A percentile compares a stretch with the other conserved stretches of the same genome.
Evolutionary conservation across 1,140 invertebrate species (phyloP).

Genomic region (Nephotettix cincticeps): DNA sequence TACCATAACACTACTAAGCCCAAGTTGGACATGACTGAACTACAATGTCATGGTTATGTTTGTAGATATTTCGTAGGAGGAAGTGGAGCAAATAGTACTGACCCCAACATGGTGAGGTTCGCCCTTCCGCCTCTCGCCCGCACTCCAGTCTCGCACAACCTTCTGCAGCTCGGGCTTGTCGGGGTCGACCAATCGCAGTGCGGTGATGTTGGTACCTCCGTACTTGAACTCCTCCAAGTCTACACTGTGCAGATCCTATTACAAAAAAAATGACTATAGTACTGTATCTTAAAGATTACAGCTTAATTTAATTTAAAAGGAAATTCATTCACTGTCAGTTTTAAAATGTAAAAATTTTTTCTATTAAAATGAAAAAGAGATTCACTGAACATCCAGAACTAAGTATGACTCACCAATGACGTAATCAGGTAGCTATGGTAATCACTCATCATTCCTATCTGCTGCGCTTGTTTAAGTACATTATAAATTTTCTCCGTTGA

Average conservation of each 20-base stretch:
- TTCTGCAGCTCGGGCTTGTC: slow-evolving; percentile 66
- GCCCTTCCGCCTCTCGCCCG: slow-evolving; percentile 62
- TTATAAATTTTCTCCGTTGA: slow-evolving; percentile 79
- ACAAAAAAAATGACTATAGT: slow-evolving; percentile 20
- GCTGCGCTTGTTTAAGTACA: slow-evolving; percentile 88
- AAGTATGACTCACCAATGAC: slow-evolving; percentile 74
- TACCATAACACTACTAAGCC: too few species aligned
- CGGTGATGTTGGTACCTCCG: slow-evolving; percentile 90
- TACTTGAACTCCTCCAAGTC: slow-evolving; percentile 93
- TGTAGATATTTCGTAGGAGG: too few species aligned
- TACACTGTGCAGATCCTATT: slow-evolving; percentile 83
- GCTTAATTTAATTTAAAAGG: too few species aligned
- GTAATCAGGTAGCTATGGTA: slow-evolving; percentile 91
- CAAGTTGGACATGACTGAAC: too few species aligned
- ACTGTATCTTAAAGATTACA: too few species aligned
- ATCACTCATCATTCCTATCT: slow-evolving; percentile 94
- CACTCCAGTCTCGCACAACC: slow-evolving; percentile 78
- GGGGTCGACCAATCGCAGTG: slow-evolving; percentile 80
- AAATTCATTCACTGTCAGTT: too few species aligned
- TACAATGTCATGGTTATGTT: too few species aligned
- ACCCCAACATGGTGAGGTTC: slow-evolving; percentile 46
- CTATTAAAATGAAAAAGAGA: too few species aligned
- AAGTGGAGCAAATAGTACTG: too few species aligned
- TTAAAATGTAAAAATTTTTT: too few species aligned
- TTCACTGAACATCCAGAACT: too few species aligned